Conservation (phyloP, 2,888 invertebrate genomes). For the Acanthosepion lycidas region DNA sequence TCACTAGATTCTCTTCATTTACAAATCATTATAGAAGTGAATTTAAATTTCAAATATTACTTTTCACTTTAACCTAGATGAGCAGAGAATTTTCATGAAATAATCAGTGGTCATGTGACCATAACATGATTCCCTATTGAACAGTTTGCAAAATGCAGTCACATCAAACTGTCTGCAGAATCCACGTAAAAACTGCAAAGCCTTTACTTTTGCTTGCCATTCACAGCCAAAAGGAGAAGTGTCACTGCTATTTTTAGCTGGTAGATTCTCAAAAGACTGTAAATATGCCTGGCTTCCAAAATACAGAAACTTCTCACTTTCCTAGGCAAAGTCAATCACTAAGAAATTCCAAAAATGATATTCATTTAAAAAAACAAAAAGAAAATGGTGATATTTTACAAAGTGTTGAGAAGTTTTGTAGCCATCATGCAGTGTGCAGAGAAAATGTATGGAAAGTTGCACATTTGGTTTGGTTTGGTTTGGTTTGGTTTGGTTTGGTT, state of each 20-base stretch:
- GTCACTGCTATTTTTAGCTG: not conserved
- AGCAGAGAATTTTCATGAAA: not conserved
- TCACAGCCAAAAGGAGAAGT: not conserved
- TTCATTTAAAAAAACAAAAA: too few relatives aligned
- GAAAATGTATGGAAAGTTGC: not conserved
- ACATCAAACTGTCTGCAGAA: not conserved
- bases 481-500: not conserved
- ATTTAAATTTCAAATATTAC: not conserved
- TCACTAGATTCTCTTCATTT: not conserved
- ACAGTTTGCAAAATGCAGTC: not conserved
- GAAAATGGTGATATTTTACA: not conserved
- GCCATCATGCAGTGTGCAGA: not conserved
- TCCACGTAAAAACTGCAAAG: too few relatives aligned
- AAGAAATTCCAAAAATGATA: not conserved
- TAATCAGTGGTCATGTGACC: not conserved
- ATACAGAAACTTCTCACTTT: not conserved
- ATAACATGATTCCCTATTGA: not conserved
- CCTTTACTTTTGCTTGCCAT: not conserved
- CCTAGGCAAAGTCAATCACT: not conserved
- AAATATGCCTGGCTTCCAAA: not conserved
- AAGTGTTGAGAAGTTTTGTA: not conserved
- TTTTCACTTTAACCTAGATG: not conserved
- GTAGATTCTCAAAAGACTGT: not conserved
- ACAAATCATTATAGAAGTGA: not conserved
- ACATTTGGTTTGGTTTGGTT: too few relatives aligned